phyloP scores from a whole-genome alignment of 2,113 vertebrate genomes.

The Rousettus leschenaultii region DNA sequence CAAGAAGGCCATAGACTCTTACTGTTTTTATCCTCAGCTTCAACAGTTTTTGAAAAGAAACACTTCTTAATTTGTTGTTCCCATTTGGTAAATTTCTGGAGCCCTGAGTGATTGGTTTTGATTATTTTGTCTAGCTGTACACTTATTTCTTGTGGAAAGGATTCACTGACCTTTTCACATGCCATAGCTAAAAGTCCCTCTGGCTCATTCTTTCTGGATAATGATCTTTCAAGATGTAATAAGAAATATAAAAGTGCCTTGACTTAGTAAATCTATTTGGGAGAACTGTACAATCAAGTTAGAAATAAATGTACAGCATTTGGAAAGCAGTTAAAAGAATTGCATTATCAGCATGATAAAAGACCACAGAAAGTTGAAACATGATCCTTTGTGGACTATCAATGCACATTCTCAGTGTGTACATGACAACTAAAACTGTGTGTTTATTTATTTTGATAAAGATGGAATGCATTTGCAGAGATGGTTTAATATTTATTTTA shows the following conservation, averaged over 20 bases:
- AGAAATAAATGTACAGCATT: neutral
- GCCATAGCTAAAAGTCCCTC: neutral
- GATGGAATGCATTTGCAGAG: neutral
- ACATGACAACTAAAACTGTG: neutral
- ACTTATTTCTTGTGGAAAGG: neutral
- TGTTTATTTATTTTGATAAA: neutral
- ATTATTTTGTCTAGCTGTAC: neutral
- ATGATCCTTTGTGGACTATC: neutral
- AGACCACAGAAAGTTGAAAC: neutral
- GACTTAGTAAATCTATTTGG: neutral
- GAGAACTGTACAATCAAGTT: neutral
- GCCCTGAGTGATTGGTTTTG: neutral
- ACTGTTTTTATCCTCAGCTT: neutral
- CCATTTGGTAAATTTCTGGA: slow-evolving; percentile 29
- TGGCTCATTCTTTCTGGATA: neutral
- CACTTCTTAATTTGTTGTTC: neutral
- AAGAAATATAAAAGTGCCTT: neutral
- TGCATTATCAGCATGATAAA: neutral
- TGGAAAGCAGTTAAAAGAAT: slow-evolving; percentile 15
- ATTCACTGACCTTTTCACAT: neutral
- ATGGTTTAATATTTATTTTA: neutral
- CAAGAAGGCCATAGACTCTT: neutral
- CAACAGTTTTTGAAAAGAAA: neutral
- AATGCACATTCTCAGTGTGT: neutral
- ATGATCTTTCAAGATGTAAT: neutral